Evolutionary conservation across 2,797 vertebrate genomes (phyloP), one percentile per base, ranked within the genome.

Genomic region (Hippocampus kuda): DNA sequence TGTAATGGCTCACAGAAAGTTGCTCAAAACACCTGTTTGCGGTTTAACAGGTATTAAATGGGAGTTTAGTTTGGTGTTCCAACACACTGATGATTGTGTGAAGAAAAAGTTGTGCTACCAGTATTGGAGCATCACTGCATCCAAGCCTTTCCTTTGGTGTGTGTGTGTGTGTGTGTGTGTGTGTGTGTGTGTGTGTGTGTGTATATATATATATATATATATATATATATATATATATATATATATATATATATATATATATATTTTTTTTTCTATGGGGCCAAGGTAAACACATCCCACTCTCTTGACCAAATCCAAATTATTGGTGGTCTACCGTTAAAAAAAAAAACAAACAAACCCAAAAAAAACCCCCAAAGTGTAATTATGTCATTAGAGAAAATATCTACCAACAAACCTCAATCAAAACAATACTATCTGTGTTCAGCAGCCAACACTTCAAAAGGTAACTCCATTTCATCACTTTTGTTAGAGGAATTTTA

Each of bases 1-100:
- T 61, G 59, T 66, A 66, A 66, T 66, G 64, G 64, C 15, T 83
- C 68, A 76, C 18, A 73, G 41, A 77, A 75, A 71, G 44, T 72
- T 78, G 67, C 78, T 75, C 74, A 70, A 69, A 71, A 66, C 77
- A 77, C 68, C 68, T 77, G 77, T 79, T 84, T 85, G 75, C 80
- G 70, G 79, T 85, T 65, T 75, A 85, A 82, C 83, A 74, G 73
- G 71, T 73, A 79, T 67, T 68, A 72, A 77, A 76, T 64, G 51
- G 30, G 2, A 69, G 7, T 20, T 53, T 73, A 78, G 68, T 83
- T 83, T 79, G 68, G 72, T 60, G 49, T 82, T 54, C 44, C 18
- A 44, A 46, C 75, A 66, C 68, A 82, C 63, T 38, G 68, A 77
- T 74, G 44, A 74, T 67, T 63, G 78, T 77, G 76, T 75, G 65